A percentile compares a stretch with the other conserved stretches of the same genome.
Conservation (phyloP, 2,797 vertebrate species). For the Catamblyrhynchus diadema region DNA sequence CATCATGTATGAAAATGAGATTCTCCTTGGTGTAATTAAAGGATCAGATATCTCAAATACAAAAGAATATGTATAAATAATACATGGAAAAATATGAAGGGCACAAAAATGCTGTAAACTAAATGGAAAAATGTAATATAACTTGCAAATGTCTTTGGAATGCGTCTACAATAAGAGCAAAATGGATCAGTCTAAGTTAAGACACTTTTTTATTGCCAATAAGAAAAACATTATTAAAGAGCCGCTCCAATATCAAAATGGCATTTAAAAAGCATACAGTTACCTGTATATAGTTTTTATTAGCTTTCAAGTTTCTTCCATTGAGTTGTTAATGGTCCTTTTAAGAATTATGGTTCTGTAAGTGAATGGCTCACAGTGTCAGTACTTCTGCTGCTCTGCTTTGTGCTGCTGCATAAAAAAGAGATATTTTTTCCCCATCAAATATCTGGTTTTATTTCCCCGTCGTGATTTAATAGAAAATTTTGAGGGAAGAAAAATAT, state of each 20-base stretch:
- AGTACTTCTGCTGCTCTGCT: constrained; percentile 46
- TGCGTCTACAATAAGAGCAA: constrained; percentile 56
- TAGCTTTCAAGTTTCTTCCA: constrained; percentile 72
- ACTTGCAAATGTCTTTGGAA: constrained; percentile 62
- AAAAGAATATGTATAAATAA: constrained; percentile 45
- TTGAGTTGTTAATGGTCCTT: constrained; percentile 67
- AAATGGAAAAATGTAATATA: constrained; percentile 58
- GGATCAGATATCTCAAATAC: constrained; percentile 21
- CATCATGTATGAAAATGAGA: neutral
- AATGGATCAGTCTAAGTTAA: constrained; percentile 55
- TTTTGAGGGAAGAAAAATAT: constrained; percentile 27
- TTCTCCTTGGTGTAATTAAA: constrained; percentile 14
- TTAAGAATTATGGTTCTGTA: constrained; percentile 67
- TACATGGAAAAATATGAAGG: constrained; percentile 43
- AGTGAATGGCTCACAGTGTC: constrained; percentile 39
- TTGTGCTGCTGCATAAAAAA: constrained; percentile 45
- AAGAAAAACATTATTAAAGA: constrained; percentile 67
- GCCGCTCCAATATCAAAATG: constrained; percentile 67
- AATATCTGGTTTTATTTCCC: constrained; percentile 39
- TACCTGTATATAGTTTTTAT: constrained; percentile 63
- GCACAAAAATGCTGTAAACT: constrained; percentile 53
- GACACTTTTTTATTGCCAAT: constrained; percentile 60
- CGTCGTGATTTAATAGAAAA: constrained; percentile 31
- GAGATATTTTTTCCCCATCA: neutral
- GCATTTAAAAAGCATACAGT: constrained; percentile 59